phyloP scores from a whole-genome alignment of 2,888 invertebrate species.

The Melieria picta region DNA sequence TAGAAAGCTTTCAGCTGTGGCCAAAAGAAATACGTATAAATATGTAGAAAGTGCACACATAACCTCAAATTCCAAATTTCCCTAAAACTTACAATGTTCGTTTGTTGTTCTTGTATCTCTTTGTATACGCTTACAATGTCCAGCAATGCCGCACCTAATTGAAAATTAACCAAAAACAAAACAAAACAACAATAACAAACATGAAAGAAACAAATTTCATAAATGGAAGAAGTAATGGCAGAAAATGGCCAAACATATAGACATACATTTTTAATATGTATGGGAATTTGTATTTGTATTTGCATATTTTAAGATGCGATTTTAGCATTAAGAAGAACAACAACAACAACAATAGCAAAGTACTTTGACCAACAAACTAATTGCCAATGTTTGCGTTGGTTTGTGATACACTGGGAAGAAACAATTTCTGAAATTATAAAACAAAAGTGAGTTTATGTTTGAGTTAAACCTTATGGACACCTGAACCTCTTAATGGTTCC shows the following conservation, averaged over 20 bases:
- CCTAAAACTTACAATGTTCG: constrained; percentile 85
- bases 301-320: no score
- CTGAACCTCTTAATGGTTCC: no score
- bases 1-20: constrained; percentile 92
- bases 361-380: no score
- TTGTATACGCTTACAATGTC: constrained; percentile 93
- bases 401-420: no score
- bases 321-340: no score
- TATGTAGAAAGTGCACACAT: constrained; percentile 9
- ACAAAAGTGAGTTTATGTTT: no score
- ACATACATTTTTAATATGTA: constrained; percentile 1
- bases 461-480: no score
- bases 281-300: no score
- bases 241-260: not conserved
- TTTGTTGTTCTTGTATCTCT: constrained; percentile 93
- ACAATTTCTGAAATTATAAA: no score
- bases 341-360: no score
- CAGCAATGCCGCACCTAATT: constrained; percentile 84
- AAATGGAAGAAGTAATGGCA: constrained; percentile 9
- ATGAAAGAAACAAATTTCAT: constrained; percentile 13
- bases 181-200: constrained; percentile 16
- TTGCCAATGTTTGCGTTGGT: no score
- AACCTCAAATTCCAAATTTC: not conserved
- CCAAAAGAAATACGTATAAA: constrained; percentile 22
- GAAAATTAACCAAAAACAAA: constrained; percentile 19